Percentiles rank a stretch among this genome's conserved stretches.
phyloP scores from a whole-genome alignment of 2,113 vertebrate species.

The Cariama cristata region DNA sequence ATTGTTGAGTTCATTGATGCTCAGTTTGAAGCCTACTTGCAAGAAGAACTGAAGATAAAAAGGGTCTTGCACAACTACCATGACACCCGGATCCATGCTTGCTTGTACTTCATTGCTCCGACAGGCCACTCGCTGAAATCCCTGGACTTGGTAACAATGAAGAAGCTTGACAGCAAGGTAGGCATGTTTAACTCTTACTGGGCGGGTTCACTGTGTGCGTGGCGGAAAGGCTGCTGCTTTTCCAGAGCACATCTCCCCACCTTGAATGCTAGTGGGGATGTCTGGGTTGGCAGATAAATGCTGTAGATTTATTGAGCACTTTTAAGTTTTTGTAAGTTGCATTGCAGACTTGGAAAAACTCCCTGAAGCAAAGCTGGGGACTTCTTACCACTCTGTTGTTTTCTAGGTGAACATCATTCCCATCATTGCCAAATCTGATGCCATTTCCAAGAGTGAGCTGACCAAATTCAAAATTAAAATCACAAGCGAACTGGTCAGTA shows the following conservation, averaged over 20 bases:
- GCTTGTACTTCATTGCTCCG: constrained; percentile 97
- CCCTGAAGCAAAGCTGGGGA: background rate
- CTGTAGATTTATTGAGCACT: background rate
- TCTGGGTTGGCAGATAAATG: background rate
- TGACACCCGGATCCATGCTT: constrained; percentile 93
- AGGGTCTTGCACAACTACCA: constrained; percentile 95
- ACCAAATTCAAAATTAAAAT: constrained; percentile 99
- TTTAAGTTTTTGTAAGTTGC: background rate
- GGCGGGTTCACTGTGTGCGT: fast-evolving
- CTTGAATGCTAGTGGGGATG: background rate
- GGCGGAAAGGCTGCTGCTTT: background rate
- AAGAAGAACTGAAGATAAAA: constrained; percentile 97
- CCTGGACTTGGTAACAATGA: constrained; percentile 97
- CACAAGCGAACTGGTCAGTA: constrained; percentile 97
- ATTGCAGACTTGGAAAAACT: background rate
- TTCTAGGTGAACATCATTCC: constrained; percentile 96
- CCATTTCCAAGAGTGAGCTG: constrained; percentile 96
- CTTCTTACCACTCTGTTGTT: background rate
- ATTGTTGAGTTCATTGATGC: constrained; percentile 97
- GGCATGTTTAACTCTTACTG: background rate
- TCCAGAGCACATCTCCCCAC: background rate
- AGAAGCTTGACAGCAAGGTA: constrained; percentile 99
- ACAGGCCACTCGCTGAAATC: constrained; percentile 98
- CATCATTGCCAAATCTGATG: constrained; percentile 96
- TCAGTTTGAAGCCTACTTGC: constrained; percentile 96